Evolutionary conservation across 2,797 vertebrate genomes (phyloP).

Genomic region (Paguma larvata): DNA sequence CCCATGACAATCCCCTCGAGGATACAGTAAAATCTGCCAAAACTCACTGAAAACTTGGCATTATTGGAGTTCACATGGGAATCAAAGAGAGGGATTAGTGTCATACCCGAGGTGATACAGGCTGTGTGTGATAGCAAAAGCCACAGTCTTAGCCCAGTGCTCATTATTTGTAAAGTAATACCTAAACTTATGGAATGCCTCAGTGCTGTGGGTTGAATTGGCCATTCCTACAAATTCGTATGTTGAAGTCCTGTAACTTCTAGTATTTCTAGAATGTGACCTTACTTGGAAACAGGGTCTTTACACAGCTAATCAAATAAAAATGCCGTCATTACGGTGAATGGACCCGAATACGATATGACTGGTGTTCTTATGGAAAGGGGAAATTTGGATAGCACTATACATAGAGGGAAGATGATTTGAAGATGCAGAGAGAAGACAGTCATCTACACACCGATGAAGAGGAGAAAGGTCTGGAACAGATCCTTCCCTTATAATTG

Average conservation of each 20-base stretch:
- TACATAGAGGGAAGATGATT: not conserved
- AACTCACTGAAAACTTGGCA: not conserved
- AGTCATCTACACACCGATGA: not conserved
- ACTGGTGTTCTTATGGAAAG: not conserved
- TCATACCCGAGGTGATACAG: not conserved
- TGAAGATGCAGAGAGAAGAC: not conserved
- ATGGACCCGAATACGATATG: not conserved
- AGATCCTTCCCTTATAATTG: not conserved
- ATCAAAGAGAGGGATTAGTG: not conserved
- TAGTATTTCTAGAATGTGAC: not conserved
- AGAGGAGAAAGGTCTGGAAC: not conserved
- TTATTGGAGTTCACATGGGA: not conserved
- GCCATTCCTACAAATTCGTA: no score
- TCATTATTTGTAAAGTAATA: not conserved
- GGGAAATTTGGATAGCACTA: not conserved
- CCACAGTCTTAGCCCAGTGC: not conserved
- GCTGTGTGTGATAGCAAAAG: not conserved
- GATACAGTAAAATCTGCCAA: not conserved
- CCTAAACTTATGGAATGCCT: not conserved
- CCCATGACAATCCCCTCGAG: not conserved
- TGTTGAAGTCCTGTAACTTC: not conserved
- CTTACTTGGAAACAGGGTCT: not conserved
- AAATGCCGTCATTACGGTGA: not conserved
- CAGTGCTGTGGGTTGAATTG: not conserved
- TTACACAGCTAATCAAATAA: not conserved